A percentile compares a stretch with the other conserved stretches of the same genome.
These are phyloP conservation scores for Phyllotreta cruciferae DNA, from an alignment of 2,888 invertebrate genomes.

Conservation along the genomic window DNA sequence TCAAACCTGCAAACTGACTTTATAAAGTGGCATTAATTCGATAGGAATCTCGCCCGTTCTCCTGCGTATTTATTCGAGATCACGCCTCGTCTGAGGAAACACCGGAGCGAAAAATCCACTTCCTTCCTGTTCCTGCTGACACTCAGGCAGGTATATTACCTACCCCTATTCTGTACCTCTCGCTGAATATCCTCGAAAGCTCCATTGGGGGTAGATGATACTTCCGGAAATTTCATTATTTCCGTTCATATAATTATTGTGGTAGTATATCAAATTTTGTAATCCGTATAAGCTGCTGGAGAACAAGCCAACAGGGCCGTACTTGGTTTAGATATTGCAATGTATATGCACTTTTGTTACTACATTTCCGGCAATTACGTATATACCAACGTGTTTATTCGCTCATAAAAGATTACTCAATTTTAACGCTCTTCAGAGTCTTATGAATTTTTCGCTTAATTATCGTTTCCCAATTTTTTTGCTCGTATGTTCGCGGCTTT, in stretches of 20 bases:
- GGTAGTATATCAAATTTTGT: too few species aligned
- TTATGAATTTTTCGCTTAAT: conserved; percentile 1
- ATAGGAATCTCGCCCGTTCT: too few species aligned
- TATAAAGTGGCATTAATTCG: too few species aligned
- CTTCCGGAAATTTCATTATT: conserved; percentile 14
- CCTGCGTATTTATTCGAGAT: too few species aligned
- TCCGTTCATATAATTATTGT: conserved; percentile 1
- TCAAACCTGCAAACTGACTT: too few species aligned
- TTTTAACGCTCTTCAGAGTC: conserved; percentile 9
- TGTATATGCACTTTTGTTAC: neutral
- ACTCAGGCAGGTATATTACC: too few species aligned
- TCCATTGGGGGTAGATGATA: conserved; percentile 1
- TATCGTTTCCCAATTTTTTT: conserved; percentile 5
- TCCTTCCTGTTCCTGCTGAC: too few species aligned
- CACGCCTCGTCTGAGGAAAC: too few species aligned
- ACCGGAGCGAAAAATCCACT: too few species aligned
- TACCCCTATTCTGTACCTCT: too few species aligned
- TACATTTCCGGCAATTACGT: conserved; percentile 15
- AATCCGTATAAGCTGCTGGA: too few species aligned
- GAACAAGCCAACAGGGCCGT: too few species aligned
- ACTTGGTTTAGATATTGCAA: neutral
- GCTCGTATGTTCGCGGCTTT: neutral
- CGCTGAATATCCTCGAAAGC: neutral
- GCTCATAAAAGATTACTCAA: conserved; percentile 20
- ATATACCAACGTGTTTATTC: conserved; percentile 1